Evolutionary conservation across 2,888 invertebrate genomes (phyloP), one percentile per base, ranked within the genome.

Genomic region (Leptothorax acervorum): DNA sequence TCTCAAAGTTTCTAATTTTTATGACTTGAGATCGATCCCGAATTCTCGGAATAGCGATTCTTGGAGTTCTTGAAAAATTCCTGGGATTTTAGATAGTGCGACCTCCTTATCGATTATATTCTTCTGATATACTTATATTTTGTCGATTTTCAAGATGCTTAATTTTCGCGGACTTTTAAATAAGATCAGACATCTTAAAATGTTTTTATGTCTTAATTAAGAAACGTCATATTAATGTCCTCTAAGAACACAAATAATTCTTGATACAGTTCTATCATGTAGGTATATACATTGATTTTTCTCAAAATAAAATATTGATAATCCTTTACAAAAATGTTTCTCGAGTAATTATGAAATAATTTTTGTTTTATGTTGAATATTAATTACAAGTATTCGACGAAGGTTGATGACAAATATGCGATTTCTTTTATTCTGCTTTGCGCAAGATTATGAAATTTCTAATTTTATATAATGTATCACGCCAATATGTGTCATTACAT

Each of bases 381-480:
- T n/a, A n/a, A 3, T 35, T 5, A 5, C 2, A 55, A 39, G 9
- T 55, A n/a, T 8, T n/a, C 6, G 31, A 53, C 3, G 8, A 70
- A 28, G 8, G 15, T 23, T 23, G 23, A 23, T 23, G 23, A 23
- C 23, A 23, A 23, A 23, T 23, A 23, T 23, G 23, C 23, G 23
- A 39, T 39, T 45, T 48, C 15, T n/a, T 31, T 89, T 84, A 48
- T 55, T 53, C 39, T 15, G 51, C 18, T 82, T 87, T 87, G 63
- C 81, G 86, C 74, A 83, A 89, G 63, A 70, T 85, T 86, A 82
- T 74, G 83, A 89, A 89, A 86, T 85, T 60, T 65, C 74, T 70
- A 88, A 89, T 88, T 88, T 88, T 88, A 85, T 84, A 73, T 86
- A 87, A 87, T 85, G 45, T 42, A 28, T 23, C 31, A 51, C 76